A percentile compares a stretch with the other conserved stretches of the same genome.
phyloP scores from a whole-genome alignment of 2,113 vertebrate genomes.

The Eidolon helvum region DNA sequence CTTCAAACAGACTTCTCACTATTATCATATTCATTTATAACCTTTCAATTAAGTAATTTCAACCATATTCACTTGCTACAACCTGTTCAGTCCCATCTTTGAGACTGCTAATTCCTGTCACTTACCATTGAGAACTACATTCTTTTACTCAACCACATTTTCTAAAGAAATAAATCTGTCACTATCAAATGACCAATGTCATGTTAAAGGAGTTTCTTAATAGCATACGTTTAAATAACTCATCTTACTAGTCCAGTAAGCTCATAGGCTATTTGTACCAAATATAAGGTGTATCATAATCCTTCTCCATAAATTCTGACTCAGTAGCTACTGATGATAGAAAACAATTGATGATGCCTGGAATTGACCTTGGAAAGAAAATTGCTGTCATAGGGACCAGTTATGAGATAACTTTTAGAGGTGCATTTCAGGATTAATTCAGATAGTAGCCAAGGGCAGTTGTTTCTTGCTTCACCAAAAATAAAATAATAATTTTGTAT shows the following conservation, averaged over 20 bases:
- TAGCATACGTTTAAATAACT: constrained; percentile 52
- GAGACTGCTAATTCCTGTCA: constrained; percentile 52
- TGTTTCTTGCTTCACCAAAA: constrained; percentile 40
- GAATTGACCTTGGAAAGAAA: constrained; percentile 50
- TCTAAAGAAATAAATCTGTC: constrained; percentile 64
- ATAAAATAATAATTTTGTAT: constrained; percentile 49
- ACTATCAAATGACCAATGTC: constrained; percentile 63
- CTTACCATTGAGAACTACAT: constrained; percentile 38
- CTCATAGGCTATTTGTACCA: constrained; percentile 41
- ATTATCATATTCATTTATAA: background rate
- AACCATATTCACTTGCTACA: background rate
- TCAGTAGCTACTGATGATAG: constrained; percentile 17
- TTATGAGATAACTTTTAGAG: background rate
- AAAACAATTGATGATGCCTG: constrained; percentile 3
- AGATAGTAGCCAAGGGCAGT: background rate
- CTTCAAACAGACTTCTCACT: background rate
- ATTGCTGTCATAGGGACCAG: background rate
- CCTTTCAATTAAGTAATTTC: constrained; percentile 50
- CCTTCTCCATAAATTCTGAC: constrained; percentile 64
- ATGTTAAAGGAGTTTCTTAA: constrained; percentile 58
- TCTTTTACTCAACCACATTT: constrained; percentile 61
- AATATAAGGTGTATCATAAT: constrained; percentile 50
- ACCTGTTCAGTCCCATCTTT: constrained; percentile 26
- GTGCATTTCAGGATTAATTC: background rate
- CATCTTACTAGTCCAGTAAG: constrained; percentile 42